Base-by-base conservation (phyloP, 2,888 invertebrate species). In the Drosophila histrio region DNA sequence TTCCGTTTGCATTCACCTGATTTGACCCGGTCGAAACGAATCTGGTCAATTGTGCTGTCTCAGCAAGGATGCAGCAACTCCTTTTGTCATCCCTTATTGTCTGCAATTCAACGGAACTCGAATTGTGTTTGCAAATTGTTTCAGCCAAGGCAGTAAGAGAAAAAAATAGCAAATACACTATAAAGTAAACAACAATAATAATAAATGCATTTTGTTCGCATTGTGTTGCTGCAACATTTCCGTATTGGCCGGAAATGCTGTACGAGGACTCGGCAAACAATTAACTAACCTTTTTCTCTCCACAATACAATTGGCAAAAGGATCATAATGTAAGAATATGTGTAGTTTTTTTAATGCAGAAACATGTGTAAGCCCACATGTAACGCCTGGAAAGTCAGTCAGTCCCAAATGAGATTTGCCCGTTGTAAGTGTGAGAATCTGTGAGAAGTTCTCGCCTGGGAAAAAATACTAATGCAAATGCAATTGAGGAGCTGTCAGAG, bases 401-500 rank as follows among this genome's bases (percentile, higher is more conserved):
- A n/a, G n/a, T 19, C 7, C 9, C 22, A 13, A 22, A 15, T 11
- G 46, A 46, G 34, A 22, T 49, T 49, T 26, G 11, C 28, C 7
- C 5, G 30, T 30, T 2, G 19, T 32, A 70, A 79, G 85, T 81
- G 82, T 82, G 82, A 77, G 77, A 81, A 81, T 84, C 65, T 61
- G 59, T 57, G 64, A 71, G 75, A 66, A 75, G 66, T 66, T 74
- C 75, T 74, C 75, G 71, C 73, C 75, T 71, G 76, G 74, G 75
- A 75, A 63, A 67, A 39, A 21, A 13, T 32, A 19, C n/a, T 15
- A 59, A 68, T 74, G 69, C 68, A 66, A 79, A 66, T 86, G 80
- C 75, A 81, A 84, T 87, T 66, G 79, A 64, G 71, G 77, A 79
- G 81, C 81, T 83, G 87, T 89, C 85, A 88, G 88, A 89, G 89